These are phyloP conservation scores for Zapus hudsonius DNA, from an alignment of 2,113 vertebrate species.

Conservation along the genomic window DNA sequence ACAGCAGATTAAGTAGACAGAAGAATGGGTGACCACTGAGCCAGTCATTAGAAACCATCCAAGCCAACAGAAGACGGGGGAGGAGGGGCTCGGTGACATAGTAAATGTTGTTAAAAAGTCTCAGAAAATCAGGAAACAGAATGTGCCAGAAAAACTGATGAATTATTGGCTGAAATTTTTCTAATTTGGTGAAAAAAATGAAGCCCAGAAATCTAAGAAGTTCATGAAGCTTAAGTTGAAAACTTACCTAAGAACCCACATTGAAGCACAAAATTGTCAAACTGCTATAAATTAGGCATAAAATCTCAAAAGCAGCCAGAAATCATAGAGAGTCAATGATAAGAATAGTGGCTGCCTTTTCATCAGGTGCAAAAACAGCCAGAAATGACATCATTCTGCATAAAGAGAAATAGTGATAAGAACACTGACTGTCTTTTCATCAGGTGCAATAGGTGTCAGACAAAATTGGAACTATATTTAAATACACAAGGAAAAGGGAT, in stretches of 20 bases:
- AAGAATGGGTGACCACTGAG: background rate
- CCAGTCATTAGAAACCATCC: background rate
- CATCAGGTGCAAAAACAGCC: no score
- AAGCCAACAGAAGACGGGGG: background rate
- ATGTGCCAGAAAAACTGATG: background rate
- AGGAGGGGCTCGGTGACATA: background rate
- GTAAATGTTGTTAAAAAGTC: background rate
- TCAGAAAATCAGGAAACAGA: slow-evolving; percentile 2
- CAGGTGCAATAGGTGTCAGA: background rate
- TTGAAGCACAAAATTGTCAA: slow-evolving; percentile 40
- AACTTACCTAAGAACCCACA: slow-evolving; percentile 25
- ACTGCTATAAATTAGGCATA: slow-evolving; percentile 22
- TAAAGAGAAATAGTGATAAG: slow-evolving; percentile 16
- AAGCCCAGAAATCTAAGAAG: slow-evolving; percentile 26
- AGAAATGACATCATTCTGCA: slow-evolving; percentile 17
- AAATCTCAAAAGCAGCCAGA: slow-evolving; percentile 40
- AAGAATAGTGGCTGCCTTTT: background rate
- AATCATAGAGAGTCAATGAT: slow-evolving; percentile 4
- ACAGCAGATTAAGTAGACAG: background rate
- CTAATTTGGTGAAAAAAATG: slow-evolving; percentile 39
- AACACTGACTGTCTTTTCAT: background rate
- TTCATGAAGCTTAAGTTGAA: slow-evolving; percentile 5
- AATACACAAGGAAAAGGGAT: background rate
- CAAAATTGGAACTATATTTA: slow-evolving; percentile 12
- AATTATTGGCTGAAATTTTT: slow-evolving; percentile 21